Evolutionary conservation across 2,797 vertebrate species (phyloP), one percentile per base, ranked within the genome.

Genomic region (Aphelocoma californica): DNA sequence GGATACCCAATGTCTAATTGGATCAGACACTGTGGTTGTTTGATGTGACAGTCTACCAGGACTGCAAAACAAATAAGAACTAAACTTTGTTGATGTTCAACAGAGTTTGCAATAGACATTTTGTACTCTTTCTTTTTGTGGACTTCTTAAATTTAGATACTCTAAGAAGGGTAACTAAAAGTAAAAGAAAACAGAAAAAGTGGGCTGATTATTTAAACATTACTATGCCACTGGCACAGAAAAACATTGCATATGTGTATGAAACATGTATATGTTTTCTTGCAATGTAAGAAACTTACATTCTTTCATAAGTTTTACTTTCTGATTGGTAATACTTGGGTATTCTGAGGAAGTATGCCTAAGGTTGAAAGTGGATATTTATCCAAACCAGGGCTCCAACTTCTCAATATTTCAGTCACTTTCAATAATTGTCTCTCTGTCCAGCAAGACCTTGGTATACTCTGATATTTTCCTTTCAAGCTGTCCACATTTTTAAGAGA

Each of bases 21-120:
- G 48, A 47, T 62, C 12, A n/a, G 51, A 34, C 28, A 38, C 9
- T 0, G 1, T 25, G 8, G 8, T 45, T 50, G 9, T 65, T 71
- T 44, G 26, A 11, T 77, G 44, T n/a, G 50, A 69, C 24, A 50
- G 2, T 78, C 34, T 54, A 54, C 12, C 12, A 50, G 42, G 24
- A 60, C 6, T 71, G 56, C 9, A 74, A 88, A 92, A 36, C 21
- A 85, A 93, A 10, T 42, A 19, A 51, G 14, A 87, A 65, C 18
- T 57, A 34, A 88, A 57, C 28, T 73, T 86, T 58, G 20, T 17
- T 64, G 36, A 12, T 50, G 7, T 54, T 80, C 50, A 88, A 6
- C 14, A 65, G 54, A 79, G 11, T 82, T 80, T 82, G 36, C 73
- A 83, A 29, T 21, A 62, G 21, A 38, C 1, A 6, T 58, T 81